These are phyloP conservation scores for Eciton burchellii DNA, from an alignment of 1,140 invertebrate species.

Conservation along the genomic window DNA sequence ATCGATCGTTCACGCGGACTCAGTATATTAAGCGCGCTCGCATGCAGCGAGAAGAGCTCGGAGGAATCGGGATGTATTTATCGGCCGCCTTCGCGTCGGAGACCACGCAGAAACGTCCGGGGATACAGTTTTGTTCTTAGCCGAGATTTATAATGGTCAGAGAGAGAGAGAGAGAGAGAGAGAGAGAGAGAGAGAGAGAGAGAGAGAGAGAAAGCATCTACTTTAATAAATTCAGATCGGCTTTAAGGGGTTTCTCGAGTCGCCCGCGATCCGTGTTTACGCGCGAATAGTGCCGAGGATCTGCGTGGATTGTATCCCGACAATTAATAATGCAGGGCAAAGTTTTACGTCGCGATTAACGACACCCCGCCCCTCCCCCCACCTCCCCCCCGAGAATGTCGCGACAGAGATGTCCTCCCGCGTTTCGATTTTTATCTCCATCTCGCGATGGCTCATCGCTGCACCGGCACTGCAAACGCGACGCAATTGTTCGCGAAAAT, in stretches of 20 bases:
- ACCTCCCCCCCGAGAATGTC: background rate
- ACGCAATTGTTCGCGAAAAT: too few relatives aligned
- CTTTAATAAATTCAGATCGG: constrained; percentile 53
- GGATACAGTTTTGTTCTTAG: constrained; percentile 28
- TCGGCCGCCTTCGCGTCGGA: constrained; percentile 34
- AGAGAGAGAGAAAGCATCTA: too few relatives aligned
- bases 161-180: too few relatives aligned
- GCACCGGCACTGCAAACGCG: too few relatives aligned
- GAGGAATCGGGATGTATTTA: constrained; percentile 39
- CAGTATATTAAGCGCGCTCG: constrained; percentile 6
- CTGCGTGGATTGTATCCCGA: constrained; percentile 17
- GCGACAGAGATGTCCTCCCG: background rate
- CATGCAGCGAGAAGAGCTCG: background rate
- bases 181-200: too few relatives aligned
- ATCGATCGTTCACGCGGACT: constrained; percentile 19
- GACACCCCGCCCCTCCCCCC: too few relatives aligned
- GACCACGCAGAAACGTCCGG: constrained; percentile 33
- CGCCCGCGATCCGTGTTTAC: background rate
- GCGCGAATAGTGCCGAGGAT: background rate
- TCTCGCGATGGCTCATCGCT: too few relatives aligned
- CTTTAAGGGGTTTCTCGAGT: constrained; percentile 10
- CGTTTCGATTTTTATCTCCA: background rate
- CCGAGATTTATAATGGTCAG: constrained; percentile 8
- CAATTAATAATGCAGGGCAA: constrained; percentile 45
- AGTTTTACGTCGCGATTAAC: constrained; percentile 1